These are phyloP conservation scores for Blomia tropicalis DNA, from an alignment of 2,888 invertebrate genomes.

Conservation along the genomic window DNA sequence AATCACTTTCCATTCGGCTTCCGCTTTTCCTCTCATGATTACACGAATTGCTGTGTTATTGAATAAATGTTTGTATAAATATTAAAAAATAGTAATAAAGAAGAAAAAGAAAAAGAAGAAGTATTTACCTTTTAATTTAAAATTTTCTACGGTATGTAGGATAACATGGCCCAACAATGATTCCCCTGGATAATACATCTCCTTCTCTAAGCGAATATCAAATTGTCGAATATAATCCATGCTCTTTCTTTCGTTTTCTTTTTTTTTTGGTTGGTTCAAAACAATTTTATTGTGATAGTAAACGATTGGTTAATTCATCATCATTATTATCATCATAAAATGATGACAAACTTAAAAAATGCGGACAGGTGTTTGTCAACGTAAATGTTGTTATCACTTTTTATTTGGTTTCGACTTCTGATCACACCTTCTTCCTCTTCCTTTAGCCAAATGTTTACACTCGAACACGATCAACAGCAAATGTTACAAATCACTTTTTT, in stretches of 20 bases:
- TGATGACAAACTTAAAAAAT: no score
- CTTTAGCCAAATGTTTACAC: no score
- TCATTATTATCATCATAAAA: no score
- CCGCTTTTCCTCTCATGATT: conserved; percentile 54
- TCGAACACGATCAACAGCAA: no score
- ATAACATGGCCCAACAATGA: conserved; percentile 49
- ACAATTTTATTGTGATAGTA: no score
- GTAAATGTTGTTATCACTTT: no score
- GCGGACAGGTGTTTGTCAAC: no score
- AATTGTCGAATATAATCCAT: conserved; percentile 64
- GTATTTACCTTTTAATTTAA: conserved; percentile 51
- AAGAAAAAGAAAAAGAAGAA: neutral
- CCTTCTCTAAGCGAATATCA: conserved; percentile 56
- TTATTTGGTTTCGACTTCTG: no score
- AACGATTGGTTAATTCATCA: no score
- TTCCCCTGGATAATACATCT: conserved; percentile 59
- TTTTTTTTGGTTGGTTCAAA: no score
- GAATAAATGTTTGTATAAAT: neutral
- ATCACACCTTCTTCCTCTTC: no score
- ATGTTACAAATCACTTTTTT: no score
- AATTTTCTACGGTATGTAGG: conserved; percentile 54
- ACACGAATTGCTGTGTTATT: conserved; percentile 51
- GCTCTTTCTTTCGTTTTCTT: neutral
- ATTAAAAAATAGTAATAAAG: neutral
- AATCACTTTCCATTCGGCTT: conserved; percentile 58